Base-by-base conservation (phyloP, 1,140 invertebrate genomes). In the Harlomillsia oculata region DNA sequence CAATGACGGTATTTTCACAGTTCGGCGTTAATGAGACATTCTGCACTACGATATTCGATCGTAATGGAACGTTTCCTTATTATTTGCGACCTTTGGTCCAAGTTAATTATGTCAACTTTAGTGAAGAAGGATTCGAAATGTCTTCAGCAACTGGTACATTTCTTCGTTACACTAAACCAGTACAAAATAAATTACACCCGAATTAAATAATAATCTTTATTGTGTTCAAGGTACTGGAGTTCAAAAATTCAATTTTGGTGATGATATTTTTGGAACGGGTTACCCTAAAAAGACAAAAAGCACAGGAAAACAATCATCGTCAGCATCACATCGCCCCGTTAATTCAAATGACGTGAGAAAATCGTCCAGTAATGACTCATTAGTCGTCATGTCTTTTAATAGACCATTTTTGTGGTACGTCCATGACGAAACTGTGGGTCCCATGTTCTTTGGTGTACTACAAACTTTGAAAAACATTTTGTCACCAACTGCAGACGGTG, bases 11-110 rank as follows among this genome's bases (percentile, higher is more conserved):
- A 9, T 23, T 51, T 14, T 8, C 18, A 14, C n/a, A 58, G 56
- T 26, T 58, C 16, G 56, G 56, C 11, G 37, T 58, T 28, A 58
- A 58, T 25, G 48, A 58, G 25, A 58, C 56, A 29, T 58, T 58
- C 46, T 58, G 56, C 25, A 52, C 48, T 1, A 52, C 39, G n/a
- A 25, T 58, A 9, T 21, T 30, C 21, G 49, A 58, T 34, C n/a
- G n/a, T 25, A 18, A 20, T 21, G 48, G 49, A 34, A 21, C 16
- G 5, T 28, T 44, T 14, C 49, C 56, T 1, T 46, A 14, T 16
- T 58, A 52, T 20, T 36, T 58, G 2, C 9, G 56, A 8, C 56
- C 56, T 0, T 21, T 58, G 28, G 49, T 52, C 4, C 50, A 51
- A 37, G 34, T 43, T 1, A 58, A 52, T 30, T 51, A 37, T 29